phyloP scores from a whole-genome alignment of 2,797 vertebrate genomes.

The Rhinella marina region DNA sequence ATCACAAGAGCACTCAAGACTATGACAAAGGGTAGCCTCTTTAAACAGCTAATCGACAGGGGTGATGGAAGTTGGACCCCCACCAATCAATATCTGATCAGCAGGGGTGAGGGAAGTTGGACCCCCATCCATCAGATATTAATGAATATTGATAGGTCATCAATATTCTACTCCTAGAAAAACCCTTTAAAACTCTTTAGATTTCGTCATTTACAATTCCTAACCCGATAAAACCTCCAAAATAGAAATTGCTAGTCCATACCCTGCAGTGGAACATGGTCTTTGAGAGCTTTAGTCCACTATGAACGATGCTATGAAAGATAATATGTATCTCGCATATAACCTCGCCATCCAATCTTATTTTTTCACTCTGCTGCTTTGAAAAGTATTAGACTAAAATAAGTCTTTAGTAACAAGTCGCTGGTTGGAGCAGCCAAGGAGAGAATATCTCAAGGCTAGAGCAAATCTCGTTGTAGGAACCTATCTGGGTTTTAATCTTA shows the following conservation, averaged over 20 bases:
- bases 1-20: no score
- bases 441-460: neutral
- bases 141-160: no score
- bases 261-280: neutral
- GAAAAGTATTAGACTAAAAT: neutral
- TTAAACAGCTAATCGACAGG: no score
- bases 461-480: conserved; percentile 18
- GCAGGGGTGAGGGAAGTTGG: no score
- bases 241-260: neutral
- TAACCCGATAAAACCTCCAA: neutral
- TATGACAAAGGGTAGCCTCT: no score
- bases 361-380: neutral
- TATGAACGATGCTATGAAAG: neutral
- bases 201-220: neutral
- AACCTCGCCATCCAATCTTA: neutral
- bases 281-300: neutral
- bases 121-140: no score
- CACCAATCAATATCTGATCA: no score
- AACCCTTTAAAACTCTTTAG: neutral
- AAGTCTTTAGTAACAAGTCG: conserved; percentile 20
- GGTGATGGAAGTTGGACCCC: no score
- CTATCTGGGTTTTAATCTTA: conserved; percentile 10
- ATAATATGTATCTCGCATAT: neutral
- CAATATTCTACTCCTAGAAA: no score
- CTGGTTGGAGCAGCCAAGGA: neutral